Conservation (phyloP, 2,888 invertebrate genomes). For the Rotaria socialis region DNA sequence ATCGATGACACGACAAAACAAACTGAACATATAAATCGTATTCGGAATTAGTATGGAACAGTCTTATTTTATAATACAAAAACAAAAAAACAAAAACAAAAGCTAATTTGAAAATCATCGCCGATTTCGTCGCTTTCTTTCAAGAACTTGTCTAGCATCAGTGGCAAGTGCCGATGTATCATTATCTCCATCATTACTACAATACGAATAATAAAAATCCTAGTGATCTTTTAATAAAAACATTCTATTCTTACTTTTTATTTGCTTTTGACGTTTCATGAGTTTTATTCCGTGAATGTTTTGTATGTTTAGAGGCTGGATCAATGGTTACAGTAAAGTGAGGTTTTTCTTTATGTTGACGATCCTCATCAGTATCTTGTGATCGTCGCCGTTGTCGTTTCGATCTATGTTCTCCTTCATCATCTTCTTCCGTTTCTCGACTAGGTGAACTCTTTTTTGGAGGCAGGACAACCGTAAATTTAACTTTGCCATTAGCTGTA, state of each 20-base stretch:
- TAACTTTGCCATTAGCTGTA: neutral
- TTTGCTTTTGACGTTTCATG: neutral
- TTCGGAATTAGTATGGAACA: neutral
- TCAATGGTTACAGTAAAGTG: constrained; percentile 10
- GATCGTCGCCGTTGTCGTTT: neutral
- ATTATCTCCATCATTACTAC: too few relatives aligned
- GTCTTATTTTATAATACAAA: neutral
- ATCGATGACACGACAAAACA: neutral
- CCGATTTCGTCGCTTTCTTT: neutral
- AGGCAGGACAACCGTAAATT: constrained; percentile 20
- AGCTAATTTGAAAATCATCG: neutral
- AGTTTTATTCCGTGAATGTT: neutral
- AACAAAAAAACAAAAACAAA: neutral
- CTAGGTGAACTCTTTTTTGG: neutral
- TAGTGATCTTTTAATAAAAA: neutral
- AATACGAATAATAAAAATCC: neutral
- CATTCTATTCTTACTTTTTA: neutral
- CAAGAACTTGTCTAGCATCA: constrained; percentile 11
- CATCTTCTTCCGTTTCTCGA: neutral
- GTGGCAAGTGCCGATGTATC: neutral
- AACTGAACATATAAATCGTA: neutral
- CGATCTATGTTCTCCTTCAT: neutral
- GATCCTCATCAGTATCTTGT: neutral
- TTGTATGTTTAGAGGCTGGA: neutral
- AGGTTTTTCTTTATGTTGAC: neutral